These are phyloP conservation scores for Oasisia sp. DNA, from an alignment of 2,888 invertebrate species.

Conservation along the genomic window DNA sequence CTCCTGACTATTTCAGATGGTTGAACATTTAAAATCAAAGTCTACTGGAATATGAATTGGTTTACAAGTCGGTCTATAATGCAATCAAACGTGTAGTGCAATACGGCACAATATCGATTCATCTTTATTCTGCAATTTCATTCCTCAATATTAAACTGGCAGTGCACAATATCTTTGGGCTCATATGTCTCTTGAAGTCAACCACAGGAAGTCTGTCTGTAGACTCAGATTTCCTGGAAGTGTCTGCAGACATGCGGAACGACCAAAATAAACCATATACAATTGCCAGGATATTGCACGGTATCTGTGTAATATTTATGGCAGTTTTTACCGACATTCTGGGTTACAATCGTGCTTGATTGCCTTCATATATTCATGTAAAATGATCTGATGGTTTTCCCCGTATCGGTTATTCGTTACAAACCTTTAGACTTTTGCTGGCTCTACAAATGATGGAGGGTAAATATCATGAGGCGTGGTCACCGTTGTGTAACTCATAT, in stretches of 20 bases:
- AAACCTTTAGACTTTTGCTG: neutral
- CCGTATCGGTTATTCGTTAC: neutral
- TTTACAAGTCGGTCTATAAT: too few species aligned
- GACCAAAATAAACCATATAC: constrained; percentile 12
- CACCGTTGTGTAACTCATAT: neutral
- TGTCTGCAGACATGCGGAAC: neutral
- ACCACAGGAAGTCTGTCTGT: neutral
- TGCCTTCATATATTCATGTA: neutral
- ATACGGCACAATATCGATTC: too few species aligned
- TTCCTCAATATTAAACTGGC: neutral
- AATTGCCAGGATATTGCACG: neutral
- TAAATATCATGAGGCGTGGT: neutral
- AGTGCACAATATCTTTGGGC: neutral
- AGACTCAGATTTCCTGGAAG: neutral
- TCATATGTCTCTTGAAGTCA: neutral
- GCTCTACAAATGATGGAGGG: neutral
- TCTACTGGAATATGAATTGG: too few species aligned
- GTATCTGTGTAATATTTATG: neutral
- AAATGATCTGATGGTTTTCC: neutral
- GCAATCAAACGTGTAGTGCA: too few species aligned
- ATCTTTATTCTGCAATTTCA: too few species aligned
- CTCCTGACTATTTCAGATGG: too few species aligned
- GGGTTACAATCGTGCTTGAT: neutral
- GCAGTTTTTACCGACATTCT: neutral
- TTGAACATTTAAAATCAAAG: too few species aligned